Conservation (phyloP, 2,113 vertebrate genomes). For the Sphyrna mokarran region DNA sequence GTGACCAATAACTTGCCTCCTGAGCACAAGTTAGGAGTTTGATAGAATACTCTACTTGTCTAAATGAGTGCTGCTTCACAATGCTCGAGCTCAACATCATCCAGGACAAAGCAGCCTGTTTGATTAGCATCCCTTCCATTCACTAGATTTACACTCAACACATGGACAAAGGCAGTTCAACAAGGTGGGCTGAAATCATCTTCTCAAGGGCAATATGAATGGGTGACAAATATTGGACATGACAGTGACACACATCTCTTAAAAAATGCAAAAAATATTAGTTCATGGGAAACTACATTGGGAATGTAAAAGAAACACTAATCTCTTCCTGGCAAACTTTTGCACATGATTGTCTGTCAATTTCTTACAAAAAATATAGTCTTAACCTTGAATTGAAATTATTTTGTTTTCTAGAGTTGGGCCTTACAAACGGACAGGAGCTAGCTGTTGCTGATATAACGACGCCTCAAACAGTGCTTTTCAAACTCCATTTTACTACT, state of each 20-base stretch:
- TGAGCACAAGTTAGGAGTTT: too few relatives aligned
- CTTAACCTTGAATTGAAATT: not conserved
- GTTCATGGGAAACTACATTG: not conserved
- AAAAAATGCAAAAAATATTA: not conserved
- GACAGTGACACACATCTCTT: not conserved
- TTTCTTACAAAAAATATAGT: not conserved
- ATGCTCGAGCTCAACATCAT: not conserved
- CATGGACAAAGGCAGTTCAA: too few relatives aligned
- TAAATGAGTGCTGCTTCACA: too few relatives aligned
- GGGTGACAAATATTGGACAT: not conserved
- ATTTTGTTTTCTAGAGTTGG: constrained; percentile 65
- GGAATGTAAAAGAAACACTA: not conserved
- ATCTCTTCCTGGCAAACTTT: not conserved
- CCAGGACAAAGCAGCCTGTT: not conserved
- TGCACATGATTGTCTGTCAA: not conserved
- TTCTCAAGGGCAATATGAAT: not conserved
- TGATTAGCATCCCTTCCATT: not conserved
- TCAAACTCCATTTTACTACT: constrained; percentile 84
- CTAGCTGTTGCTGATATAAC: constrained; percentile 87
- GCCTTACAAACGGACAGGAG: constrained; percentile 81
- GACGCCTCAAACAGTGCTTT: constrained; percentile 86
- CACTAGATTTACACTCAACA: not conserved
- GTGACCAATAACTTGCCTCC: too few relatives aligned
- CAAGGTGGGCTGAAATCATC: not conserved
- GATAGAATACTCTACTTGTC: too few relatives aligned